Percentiles rank a stretch among this genome's conserved stretches.
These are phyloP conservation scores for Axis porcinus DNA, from an alignment of 2,113 vertebrate species.

Conservation along the genomic window DNA sequence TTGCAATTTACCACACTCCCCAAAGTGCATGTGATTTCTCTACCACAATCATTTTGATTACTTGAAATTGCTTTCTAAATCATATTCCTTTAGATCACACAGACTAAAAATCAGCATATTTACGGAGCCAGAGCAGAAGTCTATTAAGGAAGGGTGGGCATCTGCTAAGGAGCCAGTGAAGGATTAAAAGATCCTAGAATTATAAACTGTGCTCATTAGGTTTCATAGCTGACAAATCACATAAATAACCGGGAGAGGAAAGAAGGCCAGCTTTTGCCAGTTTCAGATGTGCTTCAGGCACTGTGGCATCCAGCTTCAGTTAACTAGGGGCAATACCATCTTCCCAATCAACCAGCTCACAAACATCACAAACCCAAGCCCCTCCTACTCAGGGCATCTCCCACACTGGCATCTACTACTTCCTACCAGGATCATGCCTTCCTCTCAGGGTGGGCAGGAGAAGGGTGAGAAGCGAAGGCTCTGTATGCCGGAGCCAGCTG, in stretches of 20 bases:
- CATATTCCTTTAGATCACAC: not conserved
- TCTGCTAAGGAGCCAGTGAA: not conserved
- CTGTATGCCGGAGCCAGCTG: not conserved
- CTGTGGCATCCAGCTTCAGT: not conserved
- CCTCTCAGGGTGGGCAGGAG: not conserved
- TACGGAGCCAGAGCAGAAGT: not conserved
- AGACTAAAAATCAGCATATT: not conserved
- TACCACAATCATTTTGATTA: not conserved
- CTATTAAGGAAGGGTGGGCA: not conserved
- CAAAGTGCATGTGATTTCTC: not conserved
- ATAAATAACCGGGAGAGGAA: not conserved
- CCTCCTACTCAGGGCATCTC: not conserved
- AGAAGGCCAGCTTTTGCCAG: not conserved
- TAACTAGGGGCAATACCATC: not conserved
- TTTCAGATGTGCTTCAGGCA: not conserved
- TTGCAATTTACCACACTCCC: not conserved
- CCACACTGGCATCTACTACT: not conserved
- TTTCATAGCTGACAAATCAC: not conserved
- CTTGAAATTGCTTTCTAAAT: conserved; percentile 1
- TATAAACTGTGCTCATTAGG: not conserved
- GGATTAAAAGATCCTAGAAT: not conserved
- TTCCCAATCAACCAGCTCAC: not conserved
- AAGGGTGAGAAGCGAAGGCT: not conserved
- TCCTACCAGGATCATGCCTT: not conserved
- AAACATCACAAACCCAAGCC: not conserved